A percentile compares a stretch with the other conserved stretches of the same genome.
phyloP scores from a whole-genome alignment of 1,140 invertebrate genomes.

The Cydia amplana region DNA sequence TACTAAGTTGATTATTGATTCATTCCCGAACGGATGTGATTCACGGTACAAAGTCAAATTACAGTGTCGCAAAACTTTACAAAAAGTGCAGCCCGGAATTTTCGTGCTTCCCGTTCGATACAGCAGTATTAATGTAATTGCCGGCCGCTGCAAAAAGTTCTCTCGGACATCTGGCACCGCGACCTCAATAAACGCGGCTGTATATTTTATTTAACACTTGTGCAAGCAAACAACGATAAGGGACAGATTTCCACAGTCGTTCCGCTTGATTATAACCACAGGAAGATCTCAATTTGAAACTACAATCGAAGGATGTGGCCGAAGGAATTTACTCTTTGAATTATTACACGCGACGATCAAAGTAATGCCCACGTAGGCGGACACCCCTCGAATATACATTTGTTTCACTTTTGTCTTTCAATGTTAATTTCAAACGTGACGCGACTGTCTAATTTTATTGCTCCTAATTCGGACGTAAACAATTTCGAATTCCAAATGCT shows the following conservation, averaged over 20 bases:
- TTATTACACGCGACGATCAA: slow-evolving; percentile 41
- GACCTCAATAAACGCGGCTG: slow-evolving; percentile 35
- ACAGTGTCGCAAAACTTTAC: not conserved
- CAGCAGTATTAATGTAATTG: slow-evolving; percentile 2
- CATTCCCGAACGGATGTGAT: slow-evolving; percentile 23
- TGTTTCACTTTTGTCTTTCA: slow-evolving; percentile 46
- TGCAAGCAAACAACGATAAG: slow-evolving; percentile 9
- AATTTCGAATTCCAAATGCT: slow-evolving; percentile 7
- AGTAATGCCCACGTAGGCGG: slow-evolving; percentile 53
- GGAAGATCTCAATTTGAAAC: slow-evolving; percentile 55
- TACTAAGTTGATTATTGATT: slow-evolving; percentile 15
- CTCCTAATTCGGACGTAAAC: not conserved
- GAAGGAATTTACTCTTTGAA: slow-evolving; percentile 59
- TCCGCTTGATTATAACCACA: slow-evolving; percentile 35
- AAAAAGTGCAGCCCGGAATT: not conserved
- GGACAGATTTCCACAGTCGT: slow-evolving; percentile 9
- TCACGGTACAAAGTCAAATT: slow-evolving; percentile 5
- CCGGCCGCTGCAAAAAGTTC: not conserved
- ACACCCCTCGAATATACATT: slow-evolving; percentile 45
- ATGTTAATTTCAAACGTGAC: slow-evolving; percentile 52
- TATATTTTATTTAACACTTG: slow-evolving; percentile 16
- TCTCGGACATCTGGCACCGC: slow-evolving; percentile 37
- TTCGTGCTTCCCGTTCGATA: not conserved
- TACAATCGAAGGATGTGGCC: slow-evolving; percentile 71
- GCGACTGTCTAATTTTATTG: not conserved